Percentiles rank a stretch among this genome's conserved stretches.
Conservation (phyloP, 1,140 invertebrate species). For the Drosophila prosaltans region DNA sequence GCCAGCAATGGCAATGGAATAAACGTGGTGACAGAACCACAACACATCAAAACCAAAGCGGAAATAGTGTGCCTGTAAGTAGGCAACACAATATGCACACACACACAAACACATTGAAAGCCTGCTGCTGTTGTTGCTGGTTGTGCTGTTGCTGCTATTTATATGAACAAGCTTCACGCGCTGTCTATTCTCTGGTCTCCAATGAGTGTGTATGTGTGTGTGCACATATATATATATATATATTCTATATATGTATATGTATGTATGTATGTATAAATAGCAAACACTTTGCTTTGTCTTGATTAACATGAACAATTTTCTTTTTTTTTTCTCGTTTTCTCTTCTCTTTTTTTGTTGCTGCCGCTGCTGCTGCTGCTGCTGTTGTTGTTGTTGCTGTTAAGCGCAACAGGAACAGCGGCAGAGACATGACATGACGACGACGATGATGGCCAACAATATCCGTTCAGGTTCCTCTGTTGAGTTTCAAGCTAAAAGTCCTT, state of each 20-base stretch:
- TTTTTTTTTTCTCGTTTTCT: conserved; percentile 20
- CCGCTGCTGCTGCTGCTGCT: background rate
- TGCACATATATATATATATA: background rate
- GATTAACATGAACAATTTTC: conserved; percentile 72
- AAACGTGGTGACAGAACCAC: conserved; percentile 55
- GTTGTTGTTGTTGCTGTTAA: conserved; percentile 54
- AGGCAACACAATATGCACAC: conserved; percentile 58
- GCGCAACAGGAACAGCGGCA: conserved; percentile 67
- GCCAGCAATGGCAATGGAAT: conserved; percentile 29
- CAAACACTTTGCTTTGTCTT: conserved; percentile 65
- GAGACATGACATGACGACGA: conserved; percentile 26
- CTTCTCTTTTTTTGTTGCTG: conserved; percentile 37
- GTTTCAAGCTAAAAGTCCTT: conserved; percentile 31
- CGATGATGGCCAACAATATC: conserved; percentile 50
- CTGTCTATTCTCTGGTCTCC: conserved; percentile 35
- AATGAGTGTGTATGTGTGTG: background rate
- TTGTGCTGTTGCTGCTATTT: conserved; percentile 1
- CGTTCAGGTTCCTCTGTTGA: conserved; percentile 46
- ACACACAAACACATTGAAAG: conserved; percentile 18
- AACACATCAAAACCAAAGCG: conserved; percentile 70
- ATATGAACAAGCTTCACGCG: conserved; percentile 21
- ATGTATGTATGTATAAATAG: conserved; percentile 53
- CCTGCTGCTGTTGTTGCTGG: background rate
- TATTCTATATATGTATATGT: conserved; percentile 3
- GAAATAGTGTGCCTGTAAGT: conserved; percentile 80